Conservation (phyloP, 37 sponge, comb jelly and placozoan genomes). For the Ephydatia muelleri region DNA sequence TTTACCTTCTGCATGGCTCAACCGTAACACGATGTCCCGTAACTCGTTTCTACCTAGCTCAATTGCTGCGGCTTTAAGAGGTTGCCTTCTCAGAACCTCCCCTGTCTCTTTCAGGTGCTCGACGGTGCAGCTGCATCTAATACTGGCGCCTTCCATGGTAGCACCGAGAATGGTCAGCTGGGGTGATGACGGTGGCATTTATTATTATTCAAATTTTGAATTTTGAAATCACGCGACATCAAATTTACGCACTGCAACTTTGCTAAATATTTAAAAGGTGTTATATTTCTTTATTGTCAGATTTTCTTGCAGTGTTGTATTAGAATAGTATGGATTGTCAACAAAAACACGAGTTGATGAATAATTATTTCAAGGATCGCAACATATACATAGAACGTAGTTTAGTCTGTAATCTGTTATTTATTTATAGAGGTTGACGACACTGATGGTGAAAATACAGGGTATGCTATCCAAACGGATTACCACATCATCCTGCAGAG, state of each 20-base stretch:
- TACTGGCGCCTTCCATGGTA: conserved; percentile 36
- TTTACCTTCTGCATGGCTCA: conserved; percentile 43
- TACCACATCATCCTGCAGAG: too few relatives aligned
- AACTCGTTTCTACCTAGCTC: conserved; percentile 74
- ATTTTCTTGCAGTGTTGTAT: too few relatives aligned
- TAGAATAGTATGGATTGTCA: too few relatives aligned
- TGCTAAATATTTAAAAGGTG: neutral
- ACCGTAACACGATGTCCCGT: conserved; percentile 58
- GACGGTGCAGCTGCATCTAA: conserved; percentile 55
- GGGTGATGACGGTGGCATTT: neutral
- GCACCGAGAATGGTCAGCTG: neutral
- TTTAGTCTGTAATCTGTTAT: too few relatives aligned
- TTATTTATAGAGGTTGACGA: too few relatives aligned
- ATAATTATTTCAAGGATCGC: too few relatives aligned
- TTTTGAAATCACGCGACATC: conserved; percentile 3
- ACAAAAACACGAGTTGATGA: too few relatives aligned
- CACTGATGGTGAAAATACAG: too few relatives aligned
- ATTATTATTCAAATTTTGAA: conserved; percentile 6
- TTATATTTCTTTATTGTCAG: too few relatives aligned
- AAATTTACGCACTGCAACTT: neutral
- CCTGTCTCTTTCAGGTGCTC: conserved; percentile 51
- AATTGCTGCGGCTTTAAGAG: conserved; percentile 46
- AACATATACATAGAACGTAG: too few relatives aligned
- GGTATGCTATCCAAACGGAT: too few relatives aligned
- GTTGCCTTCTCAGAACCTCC: conserved; percentile 26